These are phyloP conservation scores for Tetragonisca angustula DNA, from an alignment of 2,888 invertebrate genomes.

Conservation along the genomic window DNA sequence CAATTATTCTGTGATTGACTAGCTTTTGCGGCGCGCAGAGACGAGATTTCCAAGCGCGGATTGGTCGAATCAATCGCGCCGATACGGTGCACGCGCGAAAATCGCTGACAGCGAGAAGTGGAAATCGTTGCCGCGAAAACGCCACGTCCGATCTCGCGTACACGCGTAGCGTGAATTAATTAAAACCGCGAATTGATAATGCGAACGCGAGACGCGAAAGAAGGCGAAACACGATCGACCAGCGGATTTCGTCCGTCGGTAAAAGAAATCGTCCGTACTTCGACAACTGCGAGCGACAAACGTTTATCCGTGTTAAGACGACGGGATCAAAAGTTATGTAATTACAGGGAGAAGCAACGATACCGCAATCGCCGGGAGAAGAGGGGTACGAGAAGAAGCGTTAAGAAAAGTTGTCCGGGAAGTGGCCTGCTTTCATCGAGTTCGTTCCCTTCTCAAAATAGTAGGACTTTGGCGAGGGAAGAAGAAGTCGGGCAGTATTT, in stretches of 20 bases:
- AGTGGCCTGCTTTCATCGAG: constrained; percentile 17
- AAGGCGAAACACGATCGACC: not conserved
- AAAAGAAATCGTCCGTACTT: not conserved
- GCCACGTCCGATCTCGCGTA: constrained; percentile 25
- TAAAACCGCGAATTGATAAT: constrained; percentile 35
- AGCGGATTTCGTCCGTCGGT: not conserved
- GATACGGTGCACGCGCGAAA: not conserved
- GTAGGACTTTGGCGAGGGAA: constrained; percentile 33
- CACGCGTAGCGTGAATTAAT: constrained; percentile 50
- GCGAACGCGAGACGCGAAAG: constrained; percentile 1
- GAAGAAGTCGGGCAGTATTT: constrained; percentile 28
- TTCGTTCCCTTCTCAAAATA: constrained; percentile 55
- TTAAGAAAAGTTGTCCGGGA: constrained; percentile 37
- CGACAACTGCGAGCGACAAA: constrained; percentile 28
- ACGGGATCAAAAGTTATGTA: constrained; percentile 54
- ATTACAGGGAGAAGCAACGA: constrained; percentile 38
- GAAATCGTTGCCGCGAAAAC: constrained; percentile 2
- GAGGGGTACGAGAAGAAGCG: constrained; percentile 9
- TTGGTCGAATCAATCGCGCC: not conserved
- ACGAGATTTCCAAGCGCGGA: not conserved
- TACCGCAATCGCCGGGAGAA: not conserved
- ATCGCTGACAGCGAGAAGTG: constrained; percentile 17
- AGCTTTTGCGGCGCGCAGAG: not conserved
- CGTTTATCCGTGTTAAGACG: constrained; percentile 31
- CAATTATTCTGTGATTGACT: not conserved